Evolutionary conservation across 2,888 invertebrate species (phyloP), one percentile per base, ranked within the genome.

Genomic region (Eristalinus aeneus): DNA sequence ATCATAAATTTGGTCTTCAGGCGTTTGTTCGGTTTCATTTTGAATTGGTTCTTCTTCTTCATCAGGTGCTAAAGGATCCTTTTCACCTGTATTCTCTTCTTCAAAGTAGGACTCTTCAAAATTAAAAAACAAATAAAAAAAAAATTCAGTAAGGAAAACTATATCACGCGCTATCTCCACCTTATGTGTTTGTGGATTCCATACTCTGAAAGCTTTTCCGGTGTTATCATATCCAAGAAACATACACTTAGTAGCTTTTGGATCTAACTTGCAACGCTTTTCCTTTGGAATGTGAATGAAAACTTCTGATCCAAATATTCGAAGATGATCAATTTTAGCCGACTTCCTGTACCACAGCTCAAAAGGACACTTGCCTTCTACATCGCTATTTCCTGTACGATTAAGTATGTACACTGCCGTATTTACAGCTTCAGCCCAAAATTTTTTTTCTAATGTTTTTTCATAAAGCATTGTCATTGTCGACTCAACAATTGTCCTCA

Each of bases 201-300:
- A 89, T 67, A 88, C 61, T 31, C 85, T 46, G 75, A 89, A 90
- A 0, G 89, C 90, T 72, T 90, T 90, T 0, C 84, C 80, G 20
- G 88, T 58, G 23, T 90, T 90, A 78, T 88, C 88, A 74, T n/a
- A n/a, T 92, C 91, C 91, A 27, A 87, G 39, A 11, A 83, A 58
- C 12, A 79, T 12, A 11, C 36, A 36, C 2, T 36, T 36, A 2
- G 27, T 27, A 34, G 89, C 74, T 77, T 91, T 92, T 1, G 88
- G 54, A 79, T 91, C 90, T 85, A 87, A 89, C 84, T 91, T 91
- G 53, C 12, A 46, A 39, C 90, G 72, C 69, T 88, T 54, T 54
- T 54, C 20, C 22, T 54, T 54, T 16, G 58, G 36, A 56, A 69
- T 60, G 10, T 69, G 69, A 9, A 58, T 56, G 36, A 36, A 69